Evolutionary conservation across 2,113 vertebrate genomes (phyloP).

Genomic region (Hippopotamus amphibius): DNA sequence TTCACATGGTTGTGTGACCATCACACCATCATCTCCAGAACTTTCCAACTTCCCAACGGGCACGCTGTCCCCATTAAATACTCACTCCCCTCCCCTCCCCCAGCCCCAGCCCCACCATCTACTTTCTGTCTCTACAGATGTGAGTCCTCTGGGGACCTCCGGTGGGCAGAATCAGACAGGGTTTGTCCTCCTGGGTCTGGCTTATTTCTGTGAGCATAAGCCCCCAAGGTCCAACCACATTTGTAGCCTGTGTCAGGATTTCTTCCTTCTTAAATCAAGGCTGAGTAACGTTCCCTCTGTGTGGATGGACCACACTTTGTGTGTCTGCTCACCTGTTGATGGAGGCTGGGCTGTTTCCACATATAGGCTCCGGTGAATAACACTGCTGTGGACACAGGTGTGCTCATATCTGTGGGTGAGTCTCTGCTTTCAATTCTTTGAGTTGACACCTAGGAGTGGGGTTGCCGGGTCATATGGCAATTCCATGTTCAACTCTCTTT

Average conservation of each 20-base stretch:
- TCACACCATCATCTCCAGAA: neutral
- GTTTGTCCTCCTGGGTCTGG: neutral
- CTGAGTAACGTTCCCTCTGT: fast-evolving
- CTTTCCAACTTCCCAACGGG: neutral
- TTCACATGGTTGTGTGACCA: fast-evolving
- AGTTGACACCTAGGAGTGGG: fast-evolving
- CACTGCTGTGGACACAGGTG: fast-evolving
- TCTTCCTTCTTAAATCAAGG: neutral
- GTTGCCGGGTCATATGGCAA: fast-evolving
- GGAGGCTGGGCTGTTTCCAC: neutral
- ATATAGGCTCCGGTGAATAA: fast-evolving
- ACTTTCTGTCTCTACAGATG: neutral
- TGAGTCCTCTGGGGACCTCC: neutral
- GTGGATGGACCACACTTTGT: neutral
- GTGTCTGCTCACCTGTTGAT: neutral
- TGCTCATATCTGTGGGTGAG: too few species aligned
- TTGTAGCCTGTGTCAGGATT: neutral
- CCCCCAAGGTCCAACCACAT: fast-evolving
- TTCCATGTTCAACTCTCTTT: neutral
- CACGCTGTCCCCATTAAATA: neutral
- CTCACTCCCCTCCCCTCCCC: neutral
- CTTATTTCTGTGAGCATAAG: fast-evolving
- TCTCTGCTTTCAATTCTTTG: neutral
- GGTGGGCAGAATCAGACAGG: neutral
- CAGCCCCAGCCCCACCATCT: neutral